Evolutionary conservation across 2,888 invertebrate genomes (phyloP), one percentile per base, ranked within the genome.

Genomic region (Caenorhabditis afra): DNA sequence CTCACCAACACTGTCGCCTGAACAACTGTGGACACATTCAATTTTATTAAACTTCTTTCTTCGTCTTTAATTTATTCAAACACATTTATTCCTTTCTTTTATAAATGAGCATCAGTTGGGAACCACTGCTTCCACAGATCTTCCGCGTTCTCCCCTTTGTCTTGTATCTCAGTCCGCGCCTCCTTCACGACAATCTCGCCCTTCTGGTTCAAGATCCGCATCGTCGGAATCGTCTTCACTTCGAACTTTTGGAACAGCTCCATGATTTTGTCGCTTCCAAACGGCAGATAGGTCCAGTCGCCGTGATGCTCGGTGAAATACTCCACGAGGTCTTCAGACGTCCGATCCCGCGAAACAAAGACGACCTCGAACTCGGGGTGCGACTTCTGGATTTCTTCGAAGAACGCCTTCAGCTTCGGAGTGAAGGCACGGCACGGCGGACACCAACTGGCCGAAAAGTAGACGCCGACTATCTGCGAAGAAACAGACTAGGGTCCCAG

Each of bases 361-460:
- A 89, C 75, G 3, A 89, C 85, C 57, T 89, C 89, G 73, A 89
- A 86, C 50, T 89, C 84, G 18, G 87, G 87, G 49, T 86, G 86
- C 12, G 64, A 82, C 47, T 81, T 83, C 55, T 85, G 82, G 45
- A 89, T 71, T 37, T 81, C 80, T 10, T 88, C 86, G 64, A 62
- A 61, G 44, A 65, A 49, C 45, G 65, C 62, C 84, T 87, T 88
- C 14, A 89, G 74, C 70, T 88, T 89, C 29, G 88, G 88, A 8
- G 89, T 89, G 77, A 89, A 89, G 14, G 79, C 76, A 44, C 88
- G 85, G 83, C 89, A 89, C n/a, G 89, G 89, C 4, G 87, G 87
- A 57, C 92, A 92, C 92, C 92, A 92, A 61, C 91, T 91, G 16
- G 92, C 92, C 0, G 92, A 92, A 86, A 92, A 92, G 86, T 92